Evolutionary conservation across 2,113 vertebrate species (phyloP).

Genomic region (Ctenomys sociabilis): DNA sequence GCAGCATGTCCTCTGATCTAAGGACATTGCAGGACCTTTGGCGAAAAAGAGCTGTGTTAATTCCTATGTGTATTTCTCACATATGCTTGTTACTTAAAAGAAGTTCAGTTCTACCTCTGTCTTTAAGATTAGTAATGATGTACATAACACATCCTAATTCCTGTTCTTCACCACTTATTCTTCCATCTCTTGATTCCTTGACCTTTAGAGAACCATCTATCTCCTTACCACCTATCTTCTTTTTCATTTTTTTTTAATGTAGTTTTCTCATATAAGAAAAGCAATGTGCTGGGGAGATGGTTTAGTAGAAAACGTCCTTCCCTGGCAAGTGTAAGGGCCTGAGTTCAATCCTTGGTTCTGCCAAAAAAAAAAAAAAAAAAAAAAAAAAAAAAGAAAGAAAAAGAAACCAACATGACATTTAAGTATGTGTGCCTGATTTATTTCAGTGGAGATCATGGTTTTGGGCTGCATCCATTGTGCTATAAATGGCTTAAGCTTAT

Average conservation of each 20-base stretch:
- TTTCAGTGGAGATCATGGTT: neutral
- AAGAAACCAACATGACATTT: no score
- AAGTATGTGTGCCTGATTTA: neutral
- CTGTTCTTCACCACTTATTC: neutral
- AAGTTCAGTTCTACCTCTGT: neutral
- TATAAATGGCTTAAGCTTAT: neutral
- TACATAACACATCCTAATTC: no score
- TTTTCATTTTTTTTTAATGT: neutral
- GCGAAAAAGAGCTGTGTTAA: neutral
- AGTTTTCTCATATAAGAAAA: neutral
- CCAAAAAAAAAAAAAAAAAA: no score
- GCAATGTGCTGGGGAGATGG: no score
- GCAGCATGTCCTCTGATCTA: neutral
- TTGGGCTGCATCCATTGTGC: neutral
- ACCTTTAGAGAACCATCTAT: neutral
- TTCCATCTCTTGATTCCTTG: neutral
- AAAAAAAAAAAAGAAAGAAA: no score
- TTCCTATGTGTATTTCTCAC: neutral
- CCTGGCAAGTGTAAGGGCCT: no score
- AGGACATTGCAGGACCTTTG: neutral
- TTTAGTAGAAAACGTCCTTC: no score
- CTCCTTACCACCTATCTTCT: neutral
- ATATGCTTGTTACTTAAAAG: neutral
- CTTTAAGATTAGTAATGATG: neutral
- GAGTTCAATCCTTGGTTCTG: no score